These are phyloP conservation scores for Ovis canadensis DNA, from an alignment of 2,113 vertebrate genomes.

Conservation along the genomic window DNA sequence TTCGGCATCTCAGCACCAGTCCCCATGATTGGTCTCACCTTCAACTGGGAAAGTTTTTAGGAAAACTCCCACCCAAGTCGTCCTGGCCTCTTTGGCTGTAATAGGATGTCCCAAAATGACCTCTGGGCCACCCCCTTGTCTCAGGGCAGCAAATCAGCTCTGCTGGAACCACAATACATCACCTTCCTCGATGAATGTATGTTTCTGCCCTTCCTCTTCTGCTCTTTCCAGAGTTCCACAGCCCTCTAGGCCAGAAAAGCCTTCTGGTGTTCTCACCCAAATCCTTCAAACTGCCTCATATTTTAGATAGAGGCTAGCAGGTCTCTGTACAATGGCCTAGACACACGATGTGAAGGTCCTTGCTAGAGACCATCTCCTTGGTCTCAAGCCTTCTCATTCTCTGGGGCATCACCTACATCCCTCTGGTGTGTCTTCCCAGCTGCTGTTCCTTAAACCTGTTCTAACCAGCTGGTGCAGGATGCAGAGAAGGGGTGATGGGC, in stretches of 20 bases:
- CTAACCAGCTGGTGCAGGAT: not conserved
- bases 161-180: not conserved
- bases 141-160: not conserved
- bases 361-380: not conserved
- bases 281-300: not conserved
- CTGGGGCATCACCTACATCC: not conserved
- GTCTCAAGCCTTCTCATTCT: not conserved
- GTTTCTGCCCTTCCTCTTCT: not conserved
- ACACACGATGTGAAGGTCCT: not conserved
- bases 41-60: not conserved
- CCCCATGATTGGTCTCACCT: not conserved
- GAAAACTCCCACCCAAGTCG: not conserved
- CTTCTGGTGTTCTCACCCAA: not conserved
- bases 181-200: not conserved
- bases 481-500: fast-evolving
- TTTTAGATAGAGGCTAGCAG: not conserved
- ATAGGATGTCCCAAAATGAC: not conserved
- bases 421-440: not conserved
- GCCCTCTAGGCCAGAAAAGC: not conserved
- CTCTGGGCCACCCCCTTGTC: not conserved
- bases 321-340: not conserved
- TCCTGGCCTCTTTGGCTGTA: not conserved
- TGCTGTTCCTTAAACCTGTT: not conserved
- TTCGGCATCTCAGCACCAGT: not conserved
- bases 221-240: not conserved